Evolutionary conservation across 2,113 vertebrate genomes (phyloP).

Genomic region (Hippotragus niger): DNA sequence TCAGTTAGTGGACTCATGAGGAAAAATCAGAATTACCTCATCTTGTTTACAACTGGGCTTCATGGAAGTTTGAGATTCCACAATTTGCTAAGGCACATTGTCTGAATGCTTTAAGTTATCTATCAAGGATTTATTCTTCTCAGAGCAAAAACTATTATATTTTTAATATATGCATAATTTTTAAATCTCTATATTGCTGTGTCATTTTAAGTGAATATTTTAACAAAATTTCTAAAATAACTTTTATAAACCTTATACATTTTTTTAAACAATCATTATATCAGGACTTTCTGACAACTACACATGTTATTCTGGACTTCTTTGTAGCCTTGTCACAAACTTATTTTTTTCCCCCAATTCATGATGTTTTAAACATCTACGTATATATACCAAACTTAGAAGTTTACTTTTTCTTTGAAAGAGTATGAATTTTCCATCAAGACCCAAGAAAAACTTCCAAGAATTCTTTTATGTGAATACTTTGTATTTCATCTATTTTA

Average conservation of each 20-base stretch:
- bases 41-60: slow-evolving; percentile 72
- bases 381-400: neutral
- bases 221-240: slow-evolving; percentile 7
- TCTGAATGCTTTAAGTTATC: neutral
- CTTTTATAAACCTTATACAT: neutral
- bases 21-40: slow-evolving; percentile 69
- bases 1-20: slow-evolving; percentile 64
- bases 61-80: slow-evolving; percentile 25
- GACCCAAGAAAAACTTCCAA: neutral
- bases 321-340: neutral
- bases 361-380: neutral
- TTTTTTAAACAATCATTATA: neutral
- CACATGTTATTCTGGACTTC: neutral
- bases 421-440: neutral
- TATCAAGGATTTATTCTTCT: neutral
- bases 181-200: neutral
- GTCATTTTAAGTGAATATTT: neutral
- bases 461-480: neutral
- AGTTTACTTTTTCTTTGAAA: neutral
- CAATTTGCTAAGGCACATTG: neutral
- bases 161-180: neutral
- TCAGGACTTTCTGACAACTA: neutral
- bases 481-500: neutral
- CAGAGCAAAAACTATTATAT: neutral
- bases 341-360: neutral